Evolutionary conservation across 2,797 vertebrate genomes (phyloP), one percentile per base, ranked within the genome.

Genomic region (Sciurus carolinensis): DNA sequence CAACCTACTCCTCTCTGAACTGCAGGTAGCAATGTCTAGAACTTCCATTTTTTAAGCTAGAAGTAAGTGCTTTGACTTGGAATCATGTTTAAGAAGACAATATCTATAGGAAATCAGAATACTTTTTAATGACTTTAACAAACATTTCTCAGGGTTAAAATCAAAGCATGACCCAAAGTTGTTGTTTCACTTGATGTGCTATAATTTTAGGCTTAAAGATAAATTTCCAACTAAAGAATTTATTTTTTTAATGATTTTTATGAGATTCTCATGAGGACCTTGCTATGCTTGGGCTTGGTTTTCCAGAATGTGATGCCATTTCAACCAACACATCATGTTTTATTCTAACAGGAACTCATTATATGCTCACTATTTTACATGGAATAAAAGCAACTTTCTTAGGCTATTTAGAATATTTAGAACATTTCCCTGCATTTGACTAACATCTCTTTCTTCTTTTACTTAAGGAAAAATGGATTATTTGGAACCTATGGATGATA

Each of bases 381-480:
- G 7, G 36, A 90, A 94, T 71, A 73, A 90, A 73, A 87, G n/a
- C 26, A 84, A 50, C 11, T 44, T 71, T 18, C 13, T 86, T 77
- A 28, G 50, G n/a, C 8, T 92, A 7, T 44, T 90, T 20, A 57
- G 73, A 88, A 57, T 54, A 57, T 57, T 81, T 57, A 44, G 52
- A 83, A 59, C 36, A 88, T 50, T 66, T 95, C 76, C 52, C 36
- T 80, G 14, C 0, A 12, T 3, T 15, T 64, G 57, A 36, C 6
- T 54, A 87, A 71, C 11, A 71, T 77, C 26, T 44, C 30, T 39
- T 33, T 36, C 82, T 73, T 39, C 17, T 47, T 94, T 94, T 92
- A 59, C 33, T 64, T 52, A 64, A 81, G 87, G n/a, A 93, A 80
- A 80, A 94, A 82, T 5, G 64, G 36, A 75, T 72, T 39, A 84